phyloP scores from a whole-genome alignment of 2,797 vertebrate species.

The Oryzias sinensis region DNA sequence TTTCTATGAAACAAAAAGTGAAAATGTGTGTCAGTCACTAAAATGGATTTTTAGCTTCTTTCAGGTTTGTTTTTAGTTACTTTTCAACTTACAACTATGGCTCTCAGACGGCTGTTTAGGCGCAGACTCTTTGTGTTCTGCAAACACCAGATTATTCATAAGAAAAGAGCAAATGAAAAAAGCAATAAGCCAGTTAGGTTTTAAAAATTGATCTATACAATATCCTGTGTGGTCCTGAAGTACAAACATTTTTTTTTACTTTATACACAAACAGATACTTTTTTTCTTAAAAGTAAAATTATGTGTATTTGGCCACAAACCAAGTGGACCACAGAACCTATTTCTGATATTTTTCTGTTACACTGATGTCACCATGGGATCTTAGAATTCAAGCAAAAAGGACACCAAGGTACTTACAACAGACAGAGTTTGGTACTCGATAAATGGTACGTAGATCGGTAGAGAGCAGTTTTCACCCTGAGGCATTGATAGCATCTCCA shows the following conservation, averaged over 20 bases:
- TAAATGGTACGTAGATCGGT: constrained; percentile 35
- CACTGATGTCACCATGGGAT: too few species aligned
- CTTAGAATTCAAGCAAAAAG: background rate
- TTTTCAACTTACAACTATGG: constrained; percentile 53
- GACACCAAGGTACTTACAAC: constrained; percentile 61
- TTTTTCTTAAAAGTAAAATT: too few species aligned
- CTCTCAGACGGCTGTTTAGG: constrained; percentile 50
- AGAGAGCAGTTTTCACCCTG: constrained; percentile 57
- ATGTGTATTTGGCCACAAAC: too few species aligned
- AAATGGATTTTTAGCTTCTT: background rate
- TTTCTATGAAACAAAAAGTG: constrained; percentile 38
- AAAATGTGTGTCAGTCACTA: background rate
- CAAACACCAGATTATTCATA: constrained; percentile 4
- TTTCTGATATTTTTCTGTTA: too few species aligned
- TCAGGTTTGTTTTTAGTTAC: background rate
- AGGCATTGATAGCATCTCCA: constrained; percentile 50
- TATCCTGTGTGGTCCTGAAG: too few species aligned
- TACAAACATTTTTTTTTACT: background rate
- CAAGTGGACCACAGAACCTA: too few species aligned
- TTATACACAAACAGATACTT: too few species aligned
- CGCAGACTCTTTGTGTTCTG: constrained; percentile 69
- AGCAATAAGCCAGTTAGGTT: too few species aligned
- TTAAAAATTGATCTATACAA: too few species aligned
- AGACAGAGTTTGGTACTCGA: constrained; percentile 68
- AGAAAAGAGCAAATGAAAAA: too few species aligned